Percentiles rank a stretch among this genome's conserved stretches.
Evolutionary conservation across 1,140 invertebrate genomes (phyloP).

Genomic region (Pristionchus pacificus): DNA sequence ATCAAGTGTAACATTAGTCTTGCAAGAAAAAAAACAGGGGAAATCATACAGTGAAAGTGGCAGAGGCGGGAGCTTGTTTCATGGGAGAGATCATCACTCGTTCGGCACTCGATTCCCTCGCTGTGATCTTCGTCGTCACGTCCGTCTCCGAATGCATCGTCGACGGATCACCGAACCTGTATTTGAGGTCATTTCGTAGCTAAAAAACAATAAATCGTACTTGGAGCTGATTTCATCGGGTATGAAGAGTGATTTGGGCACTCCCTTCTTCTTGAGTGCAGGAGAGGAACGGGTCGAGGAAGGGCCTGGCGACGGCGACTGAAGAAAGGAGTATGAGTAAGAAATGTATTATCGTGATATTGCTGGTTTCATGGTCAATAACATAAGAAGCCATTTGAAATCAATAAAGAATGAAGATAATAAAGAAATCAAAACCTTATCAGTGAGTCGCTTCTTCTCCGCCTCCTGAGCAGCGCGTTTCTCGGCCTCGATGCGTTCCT

Average conservation of each 20-base stretch:
- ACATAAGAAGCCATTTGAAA: too few species aligned
- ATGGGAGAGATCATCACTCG: slow-evolving; percentile 18
- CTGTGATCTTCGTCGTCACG: slow-evolving; percentile 34
- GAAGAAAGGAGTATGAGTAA: too few species aligned
- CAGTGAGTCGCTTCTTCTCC: slow-evolving; percentile 1
- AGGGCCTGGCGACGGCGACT: neutral
- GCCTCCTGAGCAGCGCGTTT: too few species aligned
- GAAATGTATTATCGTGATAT: too few species aligned
- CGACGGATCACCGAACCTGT: slow-evolving; percentile 33
- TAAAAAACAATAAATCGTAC: neutral
- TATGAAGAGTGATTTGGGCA: slow-evolving; percentile 38
- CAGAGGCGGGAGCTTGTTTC: slow-evolving; percentile 21
- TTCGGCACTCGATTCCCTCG: slow-evolving; percentile 34
- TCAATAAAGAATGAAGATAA: too few species aligned
- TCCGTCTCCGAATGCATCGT: slow-evolving; percentile 36
- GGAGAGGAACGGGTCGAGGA: slow-evolving; percentile 8
- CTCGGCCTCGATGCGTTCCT: too few species aligned
- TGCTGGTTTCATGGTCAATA: too few species aligned
- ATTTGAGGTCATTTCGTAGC: neutral
- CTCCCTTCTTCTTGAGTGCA: slow-evolving; percentile 26
- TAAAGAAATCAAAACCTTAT: too few species aligned
- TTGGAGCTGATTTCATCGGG: slow-evolving; percentile 41
- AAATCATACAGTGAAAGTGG: slow-evolving; percentile 24
- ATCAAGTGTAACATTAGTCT: too few species aligned
- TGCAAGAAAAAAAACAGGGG: neutral